These are phyloP conservation scores for Xenops minutus DNA, from an alignment of 2,797 vertebrate genomes.

Conservation along the genomic window DNA sequence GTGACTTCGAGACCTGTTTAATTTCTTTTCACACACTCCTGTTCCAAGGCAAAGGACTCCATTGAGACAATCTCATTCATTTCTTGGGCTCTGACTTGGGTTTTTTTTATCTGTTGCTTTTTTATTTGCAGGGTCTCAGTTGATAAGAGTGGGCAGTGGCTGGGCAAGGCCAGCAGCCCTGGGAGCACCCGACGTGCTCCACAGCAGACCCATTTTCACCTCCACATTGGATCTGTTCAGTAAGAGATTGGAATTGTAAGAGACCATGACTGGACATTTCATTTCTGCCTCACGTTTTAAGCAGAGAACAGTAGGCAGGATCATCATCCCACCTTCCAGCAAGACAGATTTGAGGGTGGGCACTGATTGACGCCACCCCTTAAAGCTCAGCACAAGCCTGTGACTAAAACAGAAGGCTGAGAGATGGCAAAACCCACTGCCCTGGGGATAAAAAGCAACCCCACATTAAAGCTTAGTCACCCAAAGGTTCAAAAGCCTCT, in stretches of 20 bases:
- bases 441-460: neutral
- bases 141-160: neutral
- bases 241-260: neutral
- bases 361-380: neutral
- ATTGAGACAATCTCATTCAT: fast-evolving
- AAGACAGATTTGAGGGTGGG: neutral
- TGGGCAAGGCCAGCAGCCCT: neutral
- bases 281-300: neutral
- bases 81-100: neutral
- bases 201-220: neutral
- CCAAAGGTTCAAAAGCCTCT: neutral
- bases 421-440: neutral
- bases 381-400: neutral
- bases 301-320: neutral
- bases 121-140: neutral
- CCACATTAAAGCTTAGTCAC: neutral
- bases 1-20: neutral
- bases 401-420: neutral
- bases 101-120: neutral
- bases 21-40: neutral
- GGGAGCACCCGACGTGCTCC: fast-evolving
- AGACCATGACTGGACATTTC: neutral
- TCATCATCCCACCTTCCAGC: neutral
- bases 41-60: neutral
- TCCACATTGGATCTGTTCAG: neutral